phyloP scores from a whole-genome alignment of 2,888 invertebrate species.

The Chrysolina americana region DNA sequence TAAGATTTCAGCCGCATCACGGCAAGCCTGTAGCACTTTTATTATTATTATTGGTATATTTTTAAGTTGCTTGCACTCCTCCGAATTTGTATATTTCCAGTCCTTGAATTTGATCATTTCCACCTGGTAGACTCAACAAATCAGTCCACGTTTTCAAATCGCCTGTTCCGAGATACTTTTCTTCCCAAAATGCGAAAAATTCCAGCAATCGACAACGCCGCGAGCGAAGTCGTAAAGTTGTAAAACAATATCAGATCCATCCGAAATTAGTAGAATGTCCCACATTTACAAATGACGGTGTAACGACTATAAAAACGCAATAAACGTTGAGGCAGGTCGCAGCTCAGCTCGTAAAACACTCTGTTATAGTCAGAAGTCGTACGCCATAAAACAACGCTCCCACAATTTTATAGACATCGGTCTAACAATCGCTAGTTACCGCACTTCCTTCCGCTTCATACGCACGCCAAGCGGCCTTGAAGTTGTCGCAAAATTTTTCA shows the following conservation, averaged over 20 bases:
- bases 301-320: conserved; percentile 68
- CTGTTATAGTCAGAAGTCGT: conserved; percentile 66
- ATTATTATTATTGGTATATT: no score
- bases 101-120: no score
- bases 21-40: no score
- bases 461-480: conserved; percentile 54
- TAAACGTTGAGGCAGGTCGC: conserved; percentile 69
- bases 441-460: conserved; percentile 56
- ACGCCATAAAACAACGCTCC: conserved; percentile 65
- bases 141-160: no score
- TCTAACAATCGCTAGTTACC: conserved; percentile 63
- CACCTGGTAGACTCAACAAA: no score
- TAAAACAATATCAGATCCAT: conserved; percentile 66
- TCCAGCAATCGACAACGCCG: not conserved
- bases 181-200: not conserved
- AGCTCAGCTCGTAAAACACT: conserved; percentile 66
- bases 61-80: no score
- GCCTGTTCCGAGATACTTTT: no score
- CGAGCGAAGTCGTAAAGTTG: conserved; percentile 61
- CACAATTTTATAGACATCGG: conserved; percentile 65
- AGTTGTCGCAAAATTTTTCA: conserved; percentile 40
- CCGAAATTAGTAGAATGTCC: conserved; percentile 68
- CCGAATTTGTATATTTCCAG: no score
- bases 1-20: no score
- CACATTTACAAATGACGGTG: conserved; percentile 68